Conservation (phyloP, 2,888 invertebrate species). For the Protophormia terraenovae region DNA sequence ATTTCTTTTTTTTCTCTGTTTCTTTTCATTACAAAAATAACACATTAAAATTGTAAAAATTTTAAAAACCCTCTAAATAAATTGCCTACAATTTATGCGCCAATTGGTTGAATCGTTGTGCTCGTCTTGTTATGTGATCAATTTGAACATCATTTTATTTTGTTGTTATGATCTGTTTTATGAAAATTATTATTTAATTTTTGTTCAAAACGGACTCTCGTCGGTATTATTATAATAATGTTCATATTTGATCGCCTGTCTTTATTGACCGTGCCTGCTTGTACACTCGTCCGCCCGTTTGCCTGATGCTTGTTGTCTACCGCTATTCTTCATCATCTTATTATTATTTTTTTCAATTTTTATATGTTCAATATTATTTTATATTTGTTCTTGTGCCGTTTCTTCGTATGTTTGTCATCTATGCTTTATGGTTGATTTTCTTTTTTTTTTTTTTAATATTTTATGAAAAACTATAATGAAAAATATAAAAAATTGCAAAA, state of each 20-base stretch:
- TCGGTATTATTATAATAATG: not conserved
- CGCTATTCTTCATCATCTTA: conserved; percentile 19
- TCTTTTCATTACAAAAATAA: conserved; percentile 52
- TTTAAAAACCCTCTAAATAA: conserved; percentile 1
- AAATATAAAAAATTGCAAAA: not conserved
- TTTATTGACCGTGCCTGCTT: no score
- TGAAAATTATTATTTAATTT: not conserved
- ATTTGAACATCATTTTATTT: conserved; percentile 7
- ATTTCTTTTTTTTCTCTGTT: conserved; percentile 46
- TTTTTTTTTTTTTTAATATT: conserved; percentile 22
- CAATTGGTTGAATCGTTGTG: conserved; percentile 41
- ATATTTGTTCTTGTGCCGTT: conserved; percentile 51
- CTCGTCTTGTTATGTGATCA: conserved; percentile 43
- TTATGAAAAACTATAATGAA: conserved; percentile 8
- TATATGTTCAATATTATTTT: conserved; percentile 46
- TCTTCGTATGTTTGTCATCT: conserved; percentile 15
- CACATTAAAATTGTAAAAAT: conserved; percentile 6
- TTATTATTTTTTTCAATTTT: conserved; percentile 20
- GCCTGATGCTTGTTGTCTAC: not conserved
- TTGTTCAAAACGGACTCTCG: not conserved
- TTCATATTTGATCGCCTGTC: conserved; percentile 32
- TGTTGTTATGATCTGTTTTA: not conserved
- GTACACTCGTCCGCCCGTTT: no score
- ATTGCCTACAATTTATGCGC: conserved; percentile 44
- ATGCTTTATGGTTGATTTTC: conserved; percentile 39